Evolutionary conservation across 2,113 vertebrate species (phyloP).

Genomic region (Protobothrops flavoviridis): DNA sequence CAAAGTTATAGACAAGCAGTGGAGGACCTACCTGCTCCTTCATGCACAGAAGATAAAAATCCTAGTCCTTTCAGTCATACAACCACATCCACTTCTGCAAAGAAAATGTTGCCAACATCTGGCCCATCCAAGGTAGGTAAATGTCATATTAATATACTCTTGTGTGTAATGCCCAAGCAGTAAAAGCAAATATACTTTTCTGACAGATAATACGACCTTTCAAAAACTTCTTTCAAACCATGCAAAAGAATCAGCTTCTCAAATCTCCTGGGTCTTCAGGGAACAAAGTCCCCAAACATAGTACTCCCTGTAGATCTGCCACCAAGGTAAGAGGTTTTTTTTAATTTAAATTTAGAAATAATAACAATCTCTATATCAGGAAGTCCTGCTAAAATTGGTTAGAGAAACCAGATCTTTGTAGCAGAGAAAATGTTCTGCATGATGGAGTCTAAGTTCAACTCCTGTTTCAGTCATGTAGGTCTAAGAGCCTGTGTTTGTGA

Average conservation of each 20-base stretch:
- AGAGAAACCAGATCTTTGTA: background rate
- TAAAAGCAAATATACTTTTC: background rate
- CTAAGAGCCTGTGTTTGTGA: background rate
- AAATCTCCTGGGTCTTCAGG: slow-evolving; percentile 73
- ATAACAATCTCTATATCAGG: background rate
- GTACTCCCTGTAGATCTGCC: slow-evolving; percentile 72
- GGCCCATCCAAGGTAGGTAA: slow-evolving; percentile 80
- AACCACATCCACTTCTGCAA: slow-evolving; percentile 64
- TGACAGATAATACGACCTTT: slow-evolving; percentile 78
- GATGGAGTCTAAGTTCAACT: background rate
- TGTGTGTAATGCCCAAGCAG: fast-evolving
- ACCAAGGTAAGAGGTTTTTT: slow-evolving; percentile 72
- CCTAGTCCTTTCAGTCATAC: slow-evolving; percentile 40
- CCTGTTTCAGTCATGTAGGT: background rate
- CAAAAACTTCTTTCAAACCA: slow-evolving; percentile 86
- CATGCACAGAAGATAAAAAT: background rate
- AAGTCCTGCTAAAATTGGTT: background rate
- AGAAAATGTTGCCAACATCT: slow-evolving; percentile 67
- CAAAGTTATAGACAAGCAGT: slow-evolving; percentile 66
- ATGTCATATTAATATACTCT: fast-evolving
- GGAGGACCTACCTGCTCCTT: slow-evolving; percentile 35
- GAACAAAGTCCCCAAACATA: slow-evolving; percentile 71
- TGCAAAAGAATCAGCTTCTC: slow-evolving; percentile 86
- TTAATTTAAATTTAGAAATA: background rate
- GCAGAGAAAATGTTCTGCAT: background rate